These are phyloP conservation scores for Eutolmus rufibarbis DNA, from an alignment of 2,888 invertebrate species.

Conservation along the genomic window DNA sequence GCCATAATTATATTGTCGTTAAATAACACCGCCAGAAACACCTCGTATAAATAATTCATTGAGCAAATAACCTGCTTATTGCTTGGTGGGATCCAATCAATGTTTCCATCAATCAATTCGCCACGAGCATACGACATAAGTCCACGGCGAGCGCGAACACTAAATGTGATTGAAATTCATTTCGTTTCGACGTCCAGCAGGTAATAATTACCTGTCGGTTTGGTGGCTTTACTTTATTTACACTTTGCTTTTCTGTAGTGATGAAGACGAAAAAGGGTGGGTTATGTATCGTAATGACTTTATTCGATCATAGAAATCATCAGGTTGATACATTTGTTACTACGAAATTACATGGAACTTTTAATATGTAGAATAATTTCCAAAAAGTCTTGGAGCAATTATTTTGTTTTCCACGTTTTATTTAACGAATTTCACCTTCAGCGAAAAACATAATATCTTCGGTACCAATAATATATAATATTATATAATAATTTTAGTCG, in stretches of 20 bases:
- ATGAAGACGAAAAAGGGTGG: background rate
- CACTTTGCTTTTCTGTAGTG: background rate
- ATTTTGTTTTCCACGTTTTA: no score
- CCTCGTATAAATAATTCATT: background rate
- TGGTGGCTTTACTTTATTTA: background rate
- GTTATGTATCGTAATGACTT: background rate
- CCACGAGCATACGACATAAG: background rate
- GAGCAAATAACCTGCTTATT: background rate
- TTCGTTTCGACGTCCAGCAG: background rate
- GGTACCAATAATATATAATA: no score
- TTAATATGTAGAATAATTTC: background rate
- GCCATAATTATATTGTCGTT: background rate
- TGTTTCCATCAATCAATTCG: background rate
- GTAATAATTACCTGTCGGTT: background rate
- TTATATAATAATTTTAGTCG: no score
- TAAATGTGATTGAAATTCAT: background rate
- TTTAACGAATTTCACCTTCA: no score
- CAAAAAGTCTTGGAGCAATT: background rate
- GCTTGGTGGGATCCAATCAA: background rate
- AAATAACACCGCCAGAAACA: background rate
- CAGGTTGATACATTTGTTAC: background rate
- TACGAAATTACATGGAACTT: background rate
- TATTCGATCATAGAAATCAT: background rate
- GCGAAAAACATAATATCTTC: no score
- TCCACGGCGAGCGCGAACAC: background rate